Base-by-base conservation (phyloP, 2,113 vertebrate genomes). In the Ictalurus furcatus region DNA sequence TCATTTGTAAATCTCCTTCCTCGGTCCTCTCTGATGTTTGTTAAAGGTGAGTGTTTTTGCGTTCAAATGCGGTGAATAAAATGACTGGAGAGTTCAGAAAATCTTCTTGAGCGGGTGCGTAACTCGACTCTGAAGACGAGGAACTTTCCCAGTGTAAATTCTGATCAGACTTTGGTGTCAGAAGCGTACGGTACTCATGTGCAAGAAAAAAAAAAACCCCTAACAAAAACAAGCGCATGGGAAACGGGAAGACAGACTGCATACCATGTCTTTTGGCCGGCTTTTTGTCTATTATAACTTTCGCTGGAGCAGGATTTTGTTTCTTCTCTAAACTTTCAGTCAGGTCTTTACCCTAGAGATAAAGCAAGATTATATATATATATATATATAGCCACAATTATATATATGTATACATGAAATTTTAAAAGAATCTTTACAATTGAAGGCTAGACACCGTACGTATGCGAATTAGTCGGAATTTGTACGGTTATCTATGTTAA, bases 181-280 rank as follows among this genome's bases (percentile, higher is more conserved):
- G 58, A 59, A 59, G 11, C 52, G 52, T 54, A 54, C 52, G 52
- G 2, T 2, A 54, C 44, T 48, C 11, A 54, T 2, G 58, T 59
- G 58, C 1, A 59, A 59, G 58, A 59, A 25, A 61, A 8, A 78
- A n/a, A 80, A 54, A n/a, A 44, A 37, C 37, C 40, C 40, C 40
- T 6, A 4, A 44, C 5, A 48, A 48, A 7, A 48, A 5, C 1
- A 14, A 48, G 23, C 2, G 54, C 17, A 11, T 23, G n/a, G 6
- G 44, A 48, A 48, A 82, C 9, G 14, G 21, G 48, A 69, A 16
- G 69, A 44, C 6, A n/a, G 54, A 56, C 52, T 23, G 85, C 85
- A 9, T 63, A 91, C 91, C 84, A 25, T 89, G 89, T 82, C 71
- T 91, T 44, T 85, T 90, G 58, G 80, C 81, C 28, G 91, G 89